These are phyloP conservation scores for Pseudomyrmex dendroicus DNA, from an alignment of 1,140 invertebrate genomes.

Conservation along the genomic window DNA sequence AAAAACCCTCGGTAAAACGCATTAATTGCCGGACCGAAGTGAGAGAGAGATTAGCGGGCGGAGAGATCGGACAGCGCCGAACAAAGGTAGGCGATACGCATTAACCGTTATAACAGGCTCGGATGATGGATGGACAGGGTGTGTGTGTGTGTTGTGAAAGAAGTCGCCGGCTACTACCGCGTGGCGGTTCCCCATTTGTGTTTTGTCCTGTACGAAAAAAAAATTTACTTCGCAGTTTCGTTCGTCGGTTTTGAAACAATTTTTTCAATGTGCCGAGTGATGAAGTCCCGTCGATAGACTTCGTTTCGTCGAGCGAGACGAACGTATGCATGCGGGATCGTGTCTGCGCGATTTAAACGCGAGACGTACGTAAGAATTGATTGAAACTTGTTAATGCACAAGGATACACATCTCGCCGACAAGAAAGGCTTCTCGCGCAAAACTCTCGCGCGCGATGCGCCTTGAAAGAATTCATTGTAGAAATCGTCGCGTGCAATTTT, in stretches of 20 bases:
- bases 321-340: neutral
- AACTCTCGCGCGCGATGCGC: neutral
- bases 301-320: neutral
- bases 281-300: conserved; percentile 31
- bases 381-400: neutral
- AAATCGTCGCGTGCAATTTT: too few relatives aligned
- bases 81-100: conserved; percentile 70
- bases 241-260: conserved; percentile 8
- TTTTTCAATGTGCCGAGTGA: neutral
- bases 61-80: conserved; percentile 17
- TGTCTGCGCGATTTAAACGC: neutral
- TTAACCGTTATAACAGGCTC: conserved; percentile 69
- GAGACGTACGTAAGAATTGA: neutral
- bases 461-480: neutral
- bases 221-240: conserved; percentile 43
- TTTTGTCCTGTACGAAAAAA: conserved; percentile 32
- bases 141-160: conserved; percentile 58
- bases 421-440: neutral
- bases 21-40: conserved; percentile 67
- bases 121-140: conserved; percentile 70
- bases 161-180: conserved; percentile 58
- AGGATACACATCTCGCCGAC: neutral
- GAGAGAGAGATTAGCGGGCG: conserved; percentile 67
- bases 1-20: conserved; percentile 68
- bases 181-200: conserved; percentile 1